Conservation (phyloP, 2,888 invertebrate genomes). For the Macropis europaea region DNA sequence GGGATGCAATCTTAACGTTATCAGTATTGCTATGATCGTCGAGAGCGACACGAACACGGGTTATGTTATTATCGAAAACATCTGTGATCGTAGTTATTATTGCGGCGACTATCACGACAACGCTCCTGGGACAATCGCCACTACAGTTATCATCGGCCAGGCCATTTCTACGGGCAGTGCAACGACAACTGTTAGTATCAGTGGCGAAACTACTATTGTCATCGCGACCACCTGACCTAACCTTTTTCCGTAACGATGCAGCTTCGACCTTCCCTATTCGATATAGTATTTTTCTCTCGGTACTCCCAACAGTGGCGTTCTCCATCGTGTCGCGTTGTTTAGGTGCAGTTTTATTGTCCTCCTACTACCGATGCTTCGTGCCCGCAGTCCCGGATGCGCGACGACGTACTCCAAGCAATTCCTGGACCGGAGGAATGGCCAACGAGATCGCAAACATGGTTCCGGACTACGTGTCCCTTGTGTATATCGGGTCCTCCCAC, state of each 20-base stretch:
- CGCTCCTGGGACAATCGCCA: not conserved
- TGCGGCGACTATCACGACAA: not conserved
- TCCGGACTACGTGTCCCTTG: conserved; percentile 45
- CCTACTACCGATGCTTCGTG: conserved; percentile 24
- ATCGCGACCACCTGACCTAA: conserved; percentile 42
- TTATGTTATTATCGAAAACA: conserved; percentile 23
- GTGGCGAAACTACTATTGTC: conserved; percentile 14
- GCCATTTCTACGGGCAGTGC: not conserved
- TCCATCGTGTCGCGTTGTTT: conserved; percentile 47
- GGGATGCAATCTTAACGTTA: conserved; percentile 21
- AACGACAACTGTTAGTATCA: conserved; percentile 18
- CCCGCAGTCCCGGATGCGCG: conserved; percentile 45
- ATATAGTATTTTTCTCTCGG: not conserved
- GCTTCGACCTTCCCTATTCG: conserved; percentile 28
- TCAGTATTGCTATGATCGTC: not conserved
- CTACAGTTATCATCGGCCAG: conserved; percentile 25
- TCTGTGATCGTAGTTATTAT: conserved; percentile 29
- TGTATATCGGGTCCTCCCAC: conserved; percentile 26
- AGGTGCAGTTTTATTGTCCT: conserved; percentile 62
- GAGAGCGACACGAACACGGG: not conserved
- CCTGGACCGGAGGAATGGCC: conserved; percentile 50
- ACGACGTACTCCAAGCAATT: conserved; percentile 52
- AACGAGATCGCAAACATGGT: conserved; percentile 62
- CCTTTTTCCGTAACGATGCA: conserved; percentile 64
- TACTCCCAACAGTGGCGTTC: not conserved